Evolutionary conservation across 1,140 invertebrate genomes (phyloP).

Genomic region (Papilio aristodemus): DNA sequence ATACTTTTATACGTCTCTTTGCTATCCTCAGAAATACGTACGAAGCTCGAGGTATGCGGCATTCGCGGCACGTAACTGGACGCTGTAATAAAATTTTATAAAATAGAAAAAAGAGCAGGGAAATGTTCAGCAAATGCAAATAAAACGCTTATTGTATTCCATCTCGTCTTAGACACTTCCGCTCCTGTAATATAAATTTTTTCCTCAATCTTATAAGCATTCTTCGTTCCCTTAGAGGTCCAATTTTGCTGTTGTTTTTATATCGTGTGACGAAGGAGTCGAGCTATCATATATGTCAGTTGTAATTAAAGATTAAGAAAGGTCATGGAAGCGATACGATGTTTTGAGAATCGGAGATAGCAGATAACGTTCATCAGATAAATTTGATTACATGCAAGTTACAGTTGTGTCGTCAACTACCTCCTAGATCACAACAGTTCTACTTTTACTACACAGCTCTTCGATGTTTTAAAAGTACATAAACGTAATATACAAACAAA

Average conservation of each 20-base stretch:
- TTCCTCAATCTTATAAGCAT: background rate
- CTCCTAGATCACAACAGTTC: background rate
- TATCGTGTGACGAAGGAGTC: background rate
- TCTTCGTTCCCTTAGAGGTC: background rate
- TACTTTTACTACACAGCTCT: background rate
- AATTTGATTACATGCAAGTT: too few species aligned
- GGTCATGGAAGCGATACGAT: too few species aligned
- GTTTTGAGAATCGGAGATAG: too few species aligned
- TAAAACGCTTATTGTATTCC: background rate
- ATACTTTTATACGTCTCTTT: slow-evolving; percentile 23
- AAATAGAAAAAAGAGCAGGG: background rate
- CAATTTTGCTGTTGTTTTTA: background rate
- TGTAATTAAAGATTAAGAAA: too few species aligned
- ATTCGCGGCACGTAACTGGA: slow-evolving; percentile 16
- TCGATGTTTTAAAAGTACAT: background rate
- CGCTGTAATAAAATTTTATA: slow-evolving; percentile 15
- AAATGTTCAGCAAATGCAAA: background rate
- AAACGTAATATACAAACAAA: background rate
- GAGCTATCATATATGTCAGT: too few species aligned
- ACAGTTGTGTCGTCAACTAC: background rate
- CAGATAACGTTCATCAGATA: too few species aligned
- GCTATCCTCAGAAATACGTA: too few species aligned
- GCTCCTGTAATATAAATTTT: background rate
- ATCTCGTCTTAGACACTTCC: background rate
- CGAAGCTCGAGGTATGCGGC: background rate